Conservation (phyloP, 35 echinoderm and acorn worm genomes). For the Lytechinus pictus region DNA sequence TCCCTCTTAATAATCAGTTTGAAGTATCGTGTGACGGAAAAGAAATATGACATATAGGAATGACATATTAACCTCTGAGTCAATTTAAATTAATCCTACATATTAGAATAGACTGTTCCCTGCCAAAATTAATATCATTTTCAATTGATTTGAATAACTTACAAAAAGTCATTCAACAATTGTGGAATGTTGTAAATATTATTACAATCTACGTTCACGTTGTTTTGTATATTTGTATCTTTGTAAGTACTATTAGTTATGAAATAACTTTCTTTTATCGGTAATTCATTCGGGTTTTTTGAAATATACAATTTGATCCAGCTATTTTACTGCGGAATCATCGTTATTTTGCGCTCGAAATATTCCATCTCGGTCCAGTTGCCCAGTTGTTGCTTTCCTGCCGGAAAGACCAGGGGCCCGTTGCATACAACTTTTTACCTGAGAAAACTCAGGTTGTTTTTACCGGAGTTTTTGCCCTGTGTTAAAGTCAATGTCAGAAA, state of each 20-base stretch:
- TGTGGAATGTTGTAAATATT: conserved; percentile 20
- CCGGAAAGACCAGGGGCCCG: no score
- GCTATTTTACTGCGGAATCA: background rate
- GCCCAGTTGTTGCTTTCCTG: background rate
- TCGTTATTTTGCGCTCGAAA: background rate
- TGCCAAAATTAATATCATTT: background rate
- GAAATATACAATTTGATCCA: background rate
- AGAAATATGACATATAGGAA: background rate
- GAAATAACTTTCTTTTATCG: background rate
- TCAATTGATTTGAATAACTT: background rate
- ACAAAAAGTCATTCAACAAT: background rate
- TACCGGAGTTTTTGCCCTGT: no score
- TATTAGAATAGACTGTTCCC: background rate
- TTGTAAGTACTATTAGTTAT: background rate
- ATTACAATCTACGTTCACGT: background rate
- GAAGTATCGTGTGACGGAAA: background rate
- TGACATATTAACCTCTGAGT: background rate
- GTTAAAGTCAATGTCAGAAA: no score
- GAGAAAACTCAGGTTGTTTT: no score
- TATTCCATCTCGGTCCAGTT: background rate
- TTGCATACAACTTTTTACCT: no score
- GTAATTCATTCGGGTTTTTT: background rate
- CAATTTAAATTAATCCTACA: background rate
- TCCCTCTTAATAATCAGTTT: background rate
- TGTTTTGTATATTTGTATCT: conserved; percentile 20